These are phyloP conservation scores for Nyctibius bracteatus DNA, from an alignment of 2,113 vertebrate genomes.

Conservation along the genomic window DNA sequence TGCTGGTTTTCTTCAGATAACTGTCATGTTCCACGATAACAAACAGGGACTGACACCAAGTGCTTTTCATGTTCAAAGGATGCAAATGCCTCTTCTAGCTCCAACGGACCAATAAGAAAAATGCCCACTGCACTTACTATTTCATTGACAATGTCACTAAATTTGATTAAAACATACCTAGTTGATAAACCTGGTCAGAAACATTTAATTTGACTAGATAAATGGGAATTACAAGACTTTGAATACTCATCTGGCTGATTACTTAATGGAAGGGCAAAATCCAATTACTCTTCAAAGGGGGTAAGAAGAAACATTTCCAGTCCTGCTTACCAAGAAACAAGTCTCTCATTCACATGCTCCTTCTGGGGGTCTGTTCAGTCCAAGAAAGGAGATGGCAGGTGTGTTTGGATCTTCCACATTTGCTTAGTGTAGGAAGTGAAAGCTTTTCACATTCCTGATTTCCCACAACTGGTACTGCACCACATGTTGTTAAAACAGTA, in stretches of 20 bases:
- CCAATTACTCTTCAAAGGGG: background rate
- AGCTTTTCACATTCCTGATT: background rate
- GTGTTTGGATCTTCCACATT: background rate
- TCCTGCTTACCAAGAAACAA: background rate
- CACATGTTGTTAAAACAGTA: background rate
- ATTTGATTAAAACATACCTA: conserved; percentile 50
- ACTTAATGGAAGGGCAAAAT: background rate
- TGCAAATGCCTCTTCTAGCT: conserved; percentile 14
- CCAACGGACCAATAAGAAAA: conserved; percentile 9
- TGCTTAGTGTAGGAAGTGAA: background rate
- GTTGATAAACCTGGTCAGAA: conserved; percentile 45
- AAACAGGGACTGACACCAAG: conserved; percentile 58
- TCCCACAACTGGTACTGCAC: background rate
- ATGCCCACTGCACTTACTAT: background rate
- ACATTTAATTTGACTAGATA: conserved; percentile 38
- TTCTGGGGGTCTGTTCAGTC: background rate
- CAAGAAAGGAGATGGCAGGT: background rate
- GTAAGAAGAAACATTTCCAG: background rate
- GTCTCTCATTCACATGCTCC: background rate
- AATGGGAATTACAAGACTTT: conserved; percentile 34
- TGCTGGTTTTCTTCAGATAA: conserved; percentile 74
- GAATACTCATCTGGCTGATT: background rate
- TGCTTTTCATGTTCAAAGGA: conserved; percentile 40
- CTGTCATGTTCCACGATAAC: conserved; percentile 69
- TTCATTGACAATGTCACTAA: conserved; percentile 53